Conservation (phyloP, 2,888 invertebrate genomes). For the Hipparchia semele region DNA sequence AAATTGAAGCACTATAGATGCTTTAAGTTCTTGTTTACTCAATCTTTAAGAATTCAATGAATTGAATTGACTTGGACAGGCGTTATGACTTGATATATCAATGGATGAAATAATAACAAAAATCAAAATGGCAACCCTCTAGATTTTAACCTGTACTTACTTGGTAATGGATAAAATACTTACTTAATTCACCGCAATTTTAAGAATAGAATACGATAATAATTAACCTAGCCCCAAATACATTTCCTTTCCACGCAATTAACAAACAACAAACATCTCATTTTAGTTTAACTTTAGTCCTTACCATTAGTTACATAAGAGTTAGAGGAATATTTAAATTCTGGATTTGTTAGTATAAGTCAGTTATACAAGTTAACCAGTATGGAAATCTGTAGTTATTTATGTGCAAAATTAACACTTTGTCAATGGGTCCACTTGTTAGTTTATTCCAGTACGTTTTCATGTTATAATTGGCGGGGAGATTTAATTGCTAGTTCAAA, state of each 20-base stretch:
- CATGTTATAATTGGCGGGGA: slow-evolving; percentile 18
- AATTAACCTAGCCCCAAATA: slow-evolving; percentile 23
- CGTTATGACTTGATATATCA: too few relatives aligned
- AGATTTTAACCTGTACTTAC: too few relatives aligned
- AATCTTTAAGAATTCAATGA: too few relatives aligned
- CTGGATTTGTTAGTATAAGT: slow-evolving; percentile 8
- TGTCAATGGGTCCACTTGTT: slow-evolving; percentile 26
- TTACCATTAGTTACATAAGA: neutral
- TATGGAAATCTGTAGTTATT: slow-evolving; percentile 42
- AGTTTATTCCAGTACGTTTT: slow-evolving; percentile 10
- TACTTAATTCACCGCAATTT: slow-evolving; percentile 16
- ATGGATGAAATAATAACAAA: neutral
- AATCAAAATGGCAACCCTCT: neutral
- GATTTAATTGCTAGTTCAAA: slow-evolving; percentile 15
- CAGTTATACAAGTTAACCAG: slow-evolving; percentile 12
- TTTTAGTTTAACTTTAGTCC: slow-evolving; percentile 5
- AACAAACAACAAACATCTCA: slow-evolving; percentile 16
- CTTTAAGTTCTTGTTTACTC: too few relatives aligned
- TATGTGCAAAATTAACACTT: slow-evolving; percentile 42
- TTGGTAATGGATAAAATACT: neutral
- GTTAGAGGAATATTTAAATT: slow-evolving; percentile 11
- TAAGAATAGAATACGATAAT: slow-evolving; percentile 13
- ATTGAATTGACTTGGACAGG: too few relatives aligned
- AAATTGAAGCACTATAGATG: too few relatives aligned
- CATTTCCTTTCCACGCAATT: slow-evolving; percentile 29